Evolutionary conservation across 2,888 invertebrate species (phyloP), one percentile per base, ranked within the genome.

Genomic region (Tineola bisselliella): DNA sequence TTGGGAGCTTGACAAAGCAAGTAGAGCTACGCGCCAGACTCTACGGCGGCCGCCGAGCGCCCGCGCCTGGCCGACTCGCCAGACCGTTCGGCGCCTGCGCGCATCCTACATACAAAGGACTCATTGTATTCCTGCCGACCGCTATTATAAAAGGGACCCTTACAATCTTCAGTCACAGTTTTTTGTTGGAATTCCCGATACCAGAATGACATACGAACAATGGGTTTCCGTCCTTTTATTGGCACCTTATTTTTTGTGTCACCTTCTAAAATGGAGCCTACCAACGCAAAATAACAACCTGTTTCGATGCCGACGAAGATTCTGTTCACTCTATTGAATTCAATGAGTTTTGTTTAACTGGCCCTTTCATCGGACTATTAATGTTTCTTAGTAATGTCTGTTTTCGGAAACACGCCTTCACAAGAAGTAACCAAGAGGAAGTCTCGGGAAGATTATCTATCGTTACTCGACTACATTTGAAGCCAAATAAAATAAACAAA

Each of bases 151-250:
- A 77, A 79, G 72, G 72, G 75, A 75, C 81, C 79, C 79, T 76
- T 74, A 70, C 73, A 72, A 15, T 31, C 48, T 61, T 72, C 76
- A 72, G 73, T 70, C 38, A 59, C 72, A 66, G 69, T 78, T 81
- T 84, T 81, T 79, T 74, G 64, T 64, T 68, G 68, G 75, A 83
- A 82, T 84, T 84, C 86, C 79, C 79, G 77, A 81, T 82, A 75
- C 75, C 75, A 81, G 81, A 82, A 82, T 79, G 84, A 81, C 80
- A 79, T 70, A 73, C 82, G 77, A 79, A 86, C 84, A 87, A 87
- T 82, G 80, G 81, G 79, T 84, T 87, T 87, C 87, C 87, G 87
- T 84, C 84, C 86, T 76, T 87, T 84, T 84, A 86, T 86, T 87
- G 84, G 86, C 86, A 86, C 86, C 86, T 82, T 75, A 79, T 82